Evolutionary conservation across 2,888 invertebrate genomes (phyloP).

Genomic region (Dione juno): DNA sequence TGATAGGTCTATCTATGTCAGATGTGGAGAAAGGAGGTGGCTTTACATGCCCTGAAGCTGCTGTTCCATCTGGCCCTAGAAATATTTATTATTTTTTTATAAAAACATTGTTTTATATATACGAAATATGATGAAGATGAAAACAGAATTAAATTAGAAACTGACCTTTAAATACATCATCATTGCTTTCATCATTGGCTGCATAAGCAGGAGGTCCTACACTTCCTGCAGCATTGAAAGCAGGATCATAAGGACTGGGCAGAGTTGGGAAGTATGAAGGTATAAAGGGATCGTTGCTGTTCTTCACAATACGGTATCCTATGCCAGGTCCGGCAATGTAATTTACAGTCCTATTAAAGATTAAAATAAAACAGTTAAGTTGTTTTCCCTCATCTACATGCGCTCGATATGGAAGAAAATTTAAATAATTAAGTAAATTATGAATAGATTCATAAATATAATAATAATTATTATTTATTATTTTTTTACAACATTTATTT

Average conservation of each 20-base stretch:
- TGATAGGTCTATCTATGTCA: constrained; percentile 62
- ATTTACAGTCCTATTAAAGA: constrained; percentile 85
- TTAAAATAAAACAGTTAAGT: background rate
- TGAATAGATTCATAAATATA: no score
- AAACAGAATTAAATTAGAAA: background rate
- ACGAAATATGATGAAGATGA: background rate
- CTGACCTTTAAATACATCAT: constrained; percentile 76
- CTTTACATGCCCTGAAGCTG: constrained; percentile 83
- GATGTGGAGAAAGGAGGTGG: constrained; percentile 74
- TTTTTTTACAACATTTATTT: no score
- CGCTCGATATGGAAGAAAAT: no score
- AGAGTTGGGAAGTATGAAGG: constrained; percentile 84
- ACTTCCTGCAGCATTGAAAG: constrained; percentile 66
- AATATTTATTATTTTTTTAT: background rate
- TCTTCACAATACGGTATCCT: constrained; percentile 89
- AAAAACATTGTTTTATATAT: constrained; percentile 24
- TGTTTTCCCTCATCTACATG: background rate
- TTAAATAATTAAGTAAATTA: no score
- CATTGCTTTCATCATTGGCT: constrained; percentile 59
- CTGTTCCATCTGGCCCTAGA: constrained; percentile 79
- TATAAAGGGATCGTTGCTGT: constrained; percentile 86
- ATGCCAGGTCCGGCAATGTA: constrained; percentile 91
- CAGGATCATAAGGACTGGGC: constrained; percentile 81
- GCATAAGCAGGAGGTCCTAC: constrained; percentile 51
- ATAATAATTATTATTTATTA: no score